A percentile compares a stretch with the other conserved stretches of the same genome.
phyloP scores from a whole-genome alignment of 2,888 invertebrate species.

The Hecatera dysodea region DNA sequence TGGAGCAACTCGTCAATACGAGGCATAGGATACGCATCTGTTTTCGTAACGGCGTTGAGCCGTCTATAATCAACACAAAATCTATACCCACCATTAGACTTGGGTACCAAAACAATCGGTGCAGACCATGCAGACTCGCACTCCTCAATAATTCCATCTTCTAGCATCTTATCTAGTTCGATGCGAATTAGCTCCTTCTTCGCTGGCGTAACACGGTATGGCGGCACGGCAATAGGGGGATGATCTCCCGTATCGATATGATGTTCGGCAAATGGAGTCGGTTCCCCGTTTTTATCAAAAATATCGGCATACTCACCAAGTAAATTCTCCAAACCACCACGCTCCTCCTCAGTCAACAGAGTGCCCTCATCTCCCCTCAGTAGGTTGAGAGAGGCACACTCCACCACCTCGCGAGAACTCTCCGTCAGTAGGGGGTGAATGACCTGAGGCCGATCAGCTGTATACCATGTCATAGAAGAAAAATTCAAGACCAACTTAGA shows the following conservation, averaged over 20 bases:
- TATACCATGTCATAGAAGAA: not conserved
- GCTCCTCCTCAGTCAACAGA: not conserved
- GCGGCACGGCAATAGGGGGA: not conserved
- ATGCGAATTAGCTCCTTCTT: not conserved
- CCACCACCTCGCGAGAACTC: not conserved
- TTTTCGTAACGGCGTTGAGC: not conserved
- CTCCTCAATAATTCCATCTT: not conserved
- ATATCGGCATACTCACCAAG: not conserved
- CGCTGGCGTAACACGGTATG: not conserved
- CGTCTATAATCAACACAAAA: not conserved
- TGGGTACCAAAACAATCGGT: not conserved
- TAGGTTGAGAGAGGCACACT: slow-evolving; percentile 1
- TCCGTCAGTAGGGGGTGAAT: not conserved
- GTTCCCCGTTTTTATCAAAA: not conserved
- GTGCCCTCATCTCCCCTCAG: not conserved
- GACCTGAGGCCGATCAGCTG: slow-evolving; percentile 3
- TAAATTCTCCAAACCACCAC: not conserved
- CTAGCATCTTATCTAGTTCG: not conserved
- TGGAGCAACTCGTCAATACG: too few species aligned
- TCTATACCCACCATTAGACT: slow-evolving; percentile 1
- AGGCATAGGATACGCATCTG: too few species aligned
- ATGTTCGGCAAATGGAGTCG: not conserved
- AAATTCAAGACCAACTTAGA: too few species aligned
- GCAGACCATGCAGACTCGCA: not conserved
- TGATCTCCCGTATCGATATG: not conserved